phyloP scores from a whole-genome alignment of 2,113 vertebrate genomes.

The Campylomormyrus numenius region DNA sequence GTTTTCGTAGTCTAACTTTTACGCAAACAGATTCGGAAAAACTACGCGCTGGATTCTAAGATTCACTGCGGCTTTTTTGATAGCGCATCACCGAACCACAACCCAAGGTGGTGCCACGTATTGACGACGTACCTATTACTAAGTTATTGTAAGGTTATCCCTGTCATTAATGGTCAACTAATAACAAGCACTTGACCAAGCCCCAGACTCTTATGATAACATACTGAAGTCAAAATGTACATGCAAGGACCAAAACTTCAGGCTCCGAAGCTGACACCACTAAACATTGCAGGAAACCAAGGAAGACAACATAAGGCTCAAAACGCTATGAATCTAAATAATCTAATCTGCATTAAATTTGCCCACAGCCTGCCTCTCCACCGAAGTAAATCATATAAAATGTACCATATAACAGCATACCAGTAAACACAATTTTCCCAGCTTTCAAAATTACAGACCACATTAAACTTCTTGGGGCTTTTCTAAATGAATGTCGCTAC shows the following conservation, averaged over 20 bases:
- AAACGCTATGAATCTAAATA: not conserved
- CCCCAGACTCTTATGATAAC: not conserved
- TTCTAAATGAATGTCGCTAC: not conserved
- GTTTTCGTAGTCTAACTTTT: not conserved
- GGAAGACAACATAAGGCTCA: not conserved
- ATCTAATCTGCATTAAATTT: slow-evolving; percentile 6
- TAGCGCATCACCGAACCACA: not conserved
- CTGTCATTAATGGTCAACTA: not conserved
- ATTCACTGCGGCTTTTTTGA: not conserved
- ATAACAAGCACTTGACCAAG: not conserved
- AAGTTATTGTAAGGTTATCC: not conserved
- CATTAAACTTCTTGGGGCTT: slow-evolving; percentile 11
- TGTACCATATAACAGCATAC: not conserved
- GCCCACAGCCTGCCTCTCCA: not conserved
- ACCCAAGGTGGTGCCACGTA: not conserved
- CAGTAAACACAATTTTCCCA: not conserved
- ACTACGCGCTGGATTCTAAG: not conserved
- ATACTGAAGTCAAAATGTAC: not conserved
- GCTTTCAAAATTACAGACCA: slow-evolving; percentile 19
- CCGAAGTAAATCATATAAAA: not conserved
- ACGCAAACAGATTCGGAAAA: not conserved
- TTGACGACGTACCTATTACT: not conserved
- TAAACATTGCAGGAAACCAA: not conserved
- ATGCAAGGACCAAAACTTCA: not conserved
- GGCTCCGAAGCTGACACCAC: not conserved